phyloP scores from a whole-genome alignment of 2,113 vertebrate species.

The Heterotilapia buettikoferi region DNA sequence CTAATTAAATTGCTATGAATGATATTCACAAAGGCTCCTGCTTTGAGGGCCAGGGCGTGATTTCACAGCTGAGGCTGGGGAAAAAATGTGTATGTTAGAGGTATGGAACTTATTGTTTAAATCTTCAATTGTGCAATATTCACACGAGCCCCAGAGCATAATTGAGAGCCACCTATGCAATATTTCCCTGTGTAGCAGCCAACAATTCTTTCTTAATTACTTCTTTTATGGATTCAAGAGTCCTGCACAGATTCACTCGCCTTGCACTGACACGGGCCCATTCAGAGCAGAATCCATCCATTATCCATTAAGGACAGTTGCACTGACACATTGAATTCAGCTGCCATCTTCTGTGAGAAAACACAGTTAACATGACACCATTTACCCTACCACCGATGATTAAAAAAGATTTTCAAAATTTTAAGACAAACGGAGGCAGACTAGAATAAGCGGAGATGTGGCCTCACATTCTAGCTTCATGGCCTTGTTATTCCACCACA shows the following conservation, averaged over 20 bases:
- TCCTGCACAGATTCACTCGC: constrained; percentile 10
- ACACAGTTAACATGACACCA: constrained; percentile 45
- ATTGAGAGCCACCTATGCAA: constrained; percentile 17
- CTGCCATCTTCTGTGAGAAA: constrained; percentile 36
- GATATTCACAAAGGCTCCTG: constrained; percentile 21
- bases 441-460: neutral
- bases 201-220: constrained; percentile 55
- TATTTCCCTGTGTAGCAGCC: constrained; percentile 24
- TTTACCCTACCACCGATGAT: constrained; percentile 6
- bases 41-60: neutral
- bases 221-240: constrained; percentile 57
- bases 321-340: constrained; percentile 36
- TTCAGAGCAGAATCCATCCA: constrained; percentile 32
- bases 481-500: neutral
- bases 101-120: constrained; percentile 47
- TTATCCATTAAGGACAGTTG: constrained; percentile 35
- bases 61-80: constrained; percentile 5
- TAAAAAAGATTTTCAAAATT: neutral
- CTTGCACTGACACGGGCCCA: constrained; percentile 4
- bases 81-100: constrained; percentile 41
- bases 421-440: neutral
- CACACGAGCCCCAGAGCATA: constrained; percentile 14
- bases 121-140: constrained; percentile 32
- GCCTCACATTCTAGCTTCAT: neutral
- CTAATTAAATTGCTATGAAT: constrained; percentile 54